A percentile compares a stretch with the other conserved stretches of the same genome.
These are phyloP conservation scores for Pelodiscus sinensis DNA, from an alignment of 2,113 vertebrate genomes.

Conservation along the genomic window DNA sequence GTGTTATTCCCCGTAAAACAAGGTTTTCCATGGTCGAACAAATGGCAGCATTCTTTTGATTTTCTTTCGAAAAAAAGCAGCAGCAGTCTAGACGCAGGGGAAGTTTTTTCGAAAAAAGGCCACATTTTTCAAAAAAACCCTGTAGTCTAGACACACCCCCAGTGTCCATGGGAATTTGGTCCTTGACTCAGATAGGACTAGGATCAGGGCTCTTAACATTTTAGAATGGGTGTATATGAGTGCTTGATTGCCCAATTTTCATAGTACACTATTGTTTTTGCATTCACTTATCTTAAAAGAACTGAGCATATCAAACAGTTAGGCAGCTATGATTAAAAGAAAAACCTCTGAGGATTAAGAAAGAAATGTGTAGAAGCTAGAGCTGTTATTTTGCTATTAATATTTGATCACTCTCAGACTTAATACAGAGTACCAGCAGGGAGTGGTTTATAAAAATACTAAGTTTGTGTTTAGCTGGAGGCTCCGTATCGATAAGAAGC, in stretches of 20 bases:
- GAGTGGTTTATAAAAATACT: conserved; percentile 22
- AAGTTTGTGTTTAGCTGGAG: background rate
- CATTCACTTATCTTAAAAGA: background rate
- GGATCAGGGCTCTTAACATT: background rate
- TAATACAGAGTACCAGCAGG: conserved; percentile 8
- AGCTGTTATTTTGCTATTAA: conserved; percentile 16
- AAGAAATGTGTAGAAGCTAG: background rate
- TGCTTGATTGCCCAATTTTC: background rate
- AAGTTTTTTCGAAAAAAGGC: too few species aligned
- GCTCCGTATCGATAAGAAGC: background rate
- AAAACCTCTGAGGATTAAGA: background rate
- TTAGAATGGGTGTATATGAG: background rate
- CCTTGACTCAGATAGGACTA: background rate
- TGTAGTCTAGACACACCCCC: too few species aligned
- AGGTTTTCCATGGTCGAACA: too few species aligned
- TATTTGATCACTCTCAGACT: conserved; percentile 27
- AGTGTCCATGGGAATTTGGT: background rate
- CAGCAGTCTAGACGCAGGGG: too few species aligned
- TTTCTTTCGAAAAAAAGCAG: too few species aligned
- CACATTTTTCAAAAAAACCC: too few species aligned
- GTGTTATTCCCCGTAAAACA: too few species aligned
- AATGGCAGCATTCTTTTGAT: too few species aligned
- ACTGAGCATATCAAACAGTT: background rate
- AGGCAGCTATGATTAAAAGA: background rate
- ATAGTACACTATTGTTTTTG: background rate